Percentiles rank a stretch among this genome's conserved stretches.
Conservation (phyloP, 2,888 invertebrate genomes). For the Calephelis perditalis region DNA sequence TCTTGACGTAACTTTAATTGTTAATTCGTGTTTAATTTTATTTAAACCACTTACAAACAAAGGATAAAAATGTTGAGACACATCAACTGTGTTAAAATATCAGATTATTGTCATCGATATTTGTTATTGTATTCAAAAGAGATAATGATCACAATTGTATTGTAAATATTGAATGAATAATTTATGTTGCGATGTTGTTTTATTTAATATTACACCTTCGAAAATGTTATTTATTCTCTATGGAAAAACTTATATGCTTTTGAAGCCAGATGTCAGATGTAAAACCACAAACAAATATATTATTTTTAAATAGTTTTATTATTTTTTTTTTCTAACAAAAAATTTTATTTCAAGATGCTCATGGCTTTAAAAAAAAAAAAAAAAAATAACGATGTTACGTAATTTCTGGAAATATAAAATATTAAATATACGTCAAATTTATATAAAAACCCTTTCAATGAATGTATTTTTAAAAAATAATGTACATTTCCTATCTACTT, state of each 20-base stretch:
- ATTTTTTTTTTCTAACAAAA: not conserved
- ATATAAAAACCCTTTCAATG: no score
- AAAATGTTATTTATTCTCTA: conserved; percentile 15
- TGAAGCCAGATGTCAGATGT: not conserved
- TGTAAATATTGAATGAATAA: conserved; percentile 69
- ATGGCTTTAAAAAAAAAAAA: no score
- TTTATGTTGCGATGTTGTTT: conserved; percentile 59
- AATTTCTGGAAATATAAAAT: no score
- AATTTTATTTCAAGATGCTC: no score
- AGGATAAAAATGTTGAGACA: not conserved
- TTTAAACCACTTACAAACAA: not conserved
- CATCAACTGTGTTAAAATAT: conserved; percentile 15
- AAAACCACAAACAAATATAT: not conserved
- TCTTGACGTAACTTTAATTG: no score
- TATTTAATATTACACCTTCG: conserved; percentile 32
- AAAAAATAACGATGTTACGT: no score
- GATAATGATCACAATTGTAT: conserved; percentile 32
- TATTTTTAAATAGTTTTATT: conserved; percentile 1
- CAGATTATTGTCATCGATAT: conserved; percentile 22
- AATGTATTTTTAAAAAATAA: no score
- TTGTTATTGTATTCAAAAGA: conserved; percentile 31
- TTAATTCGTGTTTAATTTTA: not conserved
- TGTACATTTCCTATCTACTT: no score
- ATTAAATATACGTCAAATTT: no score
- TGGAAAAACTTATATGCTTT: not conserved